Evolutionary conservation across 2,797 vertebrate species (phyloP), one percentile per base, ranked within the genome.

Genomic region (Manis crassicaudata): DNA sequence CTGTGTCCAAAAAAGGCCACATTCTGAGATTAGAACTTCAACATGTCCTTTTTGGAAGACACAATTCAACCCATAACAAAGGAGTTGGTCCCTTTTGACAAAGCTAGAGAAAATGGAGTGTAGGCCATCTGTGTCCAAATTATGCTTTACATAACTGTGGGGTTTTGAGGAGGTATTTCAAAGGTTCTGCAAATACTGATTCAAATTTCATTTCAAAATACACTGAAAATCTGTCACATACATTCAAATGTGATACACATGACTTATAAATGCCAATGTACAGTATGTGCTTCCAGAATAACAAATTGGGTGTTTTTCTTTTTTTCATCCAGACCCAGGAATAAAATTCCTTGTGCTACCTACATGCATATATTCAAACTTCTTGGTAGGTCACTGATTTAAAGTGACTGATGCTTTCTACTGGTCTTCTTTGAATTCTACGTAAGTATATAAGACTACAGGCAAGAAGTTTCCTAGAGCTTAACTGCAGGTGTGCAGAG

Each of bases 171-270:
- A 40, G n/a, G 54, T 37, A 18, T 37, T 54, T 63, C 72, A 46
- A 65, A 85, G 54, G 67, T 43, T 63, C 56, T 62, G 32, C 46
- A 83, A 82, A 73, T 2, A 32, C 1, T 5, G 37, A 70, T 79
- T 95, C 43, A 70, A 37, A 52, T 84, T 70, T 80, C 54, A 46
- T 14, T 84, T 56, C 25, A 90, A 94, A 70, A 84, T 29, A 79
- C 16, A n/a, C 12, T 27, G 27, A 37, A 90, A 87, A 88, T 56
- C 56, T 29, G 40, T 46, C 17, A 40, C 37, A 18, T 7, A 50
- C 12, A 65, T 25, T 94, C 76, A 27, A 25, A 70, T 35, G 21
- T 14, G 18, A 40, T 21, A 16, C 5, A 23, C 5, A 6, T 35
- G 67, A 76, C 32, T 90, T 50, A 17, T 17, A 56, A 88, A 84